Evolutionary conservation across 2,797 vertebrate genomes (phyloP), one percentile per base, ranked within the genome.

Genomic region (Remorina albescens): DNA sequence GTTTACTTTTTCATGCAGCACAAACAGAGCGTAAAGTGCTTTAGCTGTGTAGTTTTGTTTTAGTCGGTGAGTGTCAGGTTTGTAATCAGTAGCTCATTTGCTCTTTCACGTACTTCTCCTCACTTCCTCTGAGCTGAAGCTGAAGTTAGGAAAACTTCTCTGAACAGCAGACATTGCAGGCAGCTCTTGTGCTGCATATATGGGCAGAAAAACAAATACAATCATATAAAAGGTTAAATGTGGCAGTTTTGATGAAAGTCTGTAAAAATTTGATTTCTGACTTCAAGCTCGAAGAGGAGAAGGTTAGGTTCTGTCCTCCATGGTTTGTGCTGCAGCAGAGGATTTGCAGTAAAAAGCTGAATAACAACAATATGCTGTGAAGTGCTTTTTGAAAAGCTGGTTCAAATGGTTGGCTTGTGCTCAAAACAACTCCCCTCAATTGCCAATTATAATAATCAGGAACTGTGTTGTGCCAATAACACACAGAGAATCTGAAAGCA

Each of bases 261-360:
- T 26, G 18, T 34, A 39, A 34, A 74, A 72, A 49, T 74, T 55
- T 46, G 0, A 11, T 51, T 53, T 13, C 11, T 16, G 21, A n/a
- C 32, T 74, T 42, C 2, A 39, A 65, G 34, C 56, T 65, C 56
- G n/a, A 49, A 41, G 8, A 36, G 28, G 57, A 73, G 32, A 81
- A 71, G 32, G 41, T 73, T 23, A 44, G 66, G 70, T 64, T 57
- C 49, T 36, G 5, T 73, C 30, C 60, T 46, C 8, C 71, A 13
- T 71, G 77, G 72, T 74, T 69, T 49, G 62, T 56, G 67, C 67
- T 54, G 69, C 80, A 60, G 41, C 58, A 62, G 26, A 55, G 71
- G 36, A 71, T 71, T 71, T 76, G 46, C 32, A 51, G 41, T 54
- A 16, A 54, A 63, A 21, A 56, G 61, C 63, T 39, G 47, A 70